Base-by-base conservation (phyloP, 2,113 vertebrate genomes). In the Blennius ocellaris region DNA sequence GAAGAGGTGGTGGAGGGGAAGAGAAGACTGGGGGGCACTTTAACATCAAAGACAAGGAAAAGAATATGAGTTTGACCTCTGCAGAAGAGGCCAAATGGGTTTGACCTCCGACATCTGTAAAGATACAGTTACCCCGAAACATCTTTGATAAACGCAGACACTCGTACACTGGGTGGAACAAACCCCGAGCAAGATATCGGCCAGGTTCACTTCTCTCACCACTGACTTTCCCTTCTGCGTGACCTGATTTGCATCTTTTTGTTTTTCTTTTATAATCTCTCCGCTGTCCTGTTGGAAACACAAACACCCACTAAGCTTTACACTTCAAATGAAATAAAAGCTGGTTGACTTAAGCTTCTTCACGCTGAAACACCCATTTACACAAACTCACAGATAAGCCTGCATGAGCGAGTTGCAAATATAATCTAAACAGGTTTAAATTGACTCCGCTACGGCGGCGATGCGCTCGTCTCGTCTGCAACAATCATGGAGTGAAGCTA, bases 91-190 rank as follows among this genome's bases (percentile, higher is more conserved):
- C 49, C 63, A 70, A 56, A 51, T 12, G 50, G 61, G 8, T 71
- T 54, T 81, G 82, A 89, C 89, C 80, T 53, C 43, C 89, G 85
- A 82, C 87, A 78, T 77, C 82, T 83, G 70, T 89, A 90, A 91
- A 91, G 84, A 82, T 82, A 82, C 54, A 60, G 56, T 89, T 88
- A 69, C 80, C 43, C 30, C 7, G 1, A 76, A 70, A 60, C 77
- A 69, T 55, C 40, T 62, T 64, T 48, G 58, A 69, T 65, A 77
- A 43, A n/a, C 10, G 49, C 47, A 16, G 12, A 70, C 44, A 45
- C 38, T n/a, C 10, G 8, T 47, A 56, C 16, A 49, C 48, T 41
- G 39, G 69, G 53, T 36, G 16, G 51, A 63, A 45, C 6, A 48
- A 51, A 61, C 43, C 49, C 51, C 1, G 9, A 45, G 51, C 65